Conservation (phyloP, 2,797 vertebrate genomes). For the Pipistrellus pipistrellus region DNA sequence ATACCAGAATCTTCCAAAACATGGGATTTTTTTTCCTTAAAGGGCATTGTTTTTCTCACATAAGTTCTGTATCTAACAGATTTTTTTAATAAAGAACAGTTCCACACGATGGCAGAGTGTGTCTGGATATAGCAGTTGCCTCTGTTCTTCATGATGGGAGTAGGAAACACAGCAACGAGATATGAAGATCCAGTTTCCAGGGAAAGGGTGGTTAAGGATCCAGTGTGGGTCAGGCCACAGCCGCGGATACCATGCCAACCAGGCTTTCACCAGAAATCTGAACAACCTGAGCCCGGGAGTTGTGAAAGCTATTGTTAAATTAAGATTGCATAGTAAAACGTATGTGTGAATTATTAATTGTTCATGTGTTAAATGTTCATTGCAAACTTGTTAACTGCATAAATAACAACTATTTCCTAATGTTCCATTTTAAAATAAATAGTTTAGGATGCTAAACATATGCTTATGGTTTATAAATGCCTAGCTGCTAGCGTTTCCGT, state of each 20-base stretch:
- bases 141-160: conserved; percentile 92
- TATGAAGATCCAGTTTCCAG: conserved; percentile 86
- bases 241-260: not conserved
- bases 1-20: not conserved
- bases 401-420: not conserved
- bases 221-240: not conserved
- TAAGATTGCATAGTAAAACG: not conserved
- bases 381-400: not conserved
- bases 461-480: not conserved
- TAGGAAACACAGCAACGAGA: conserved; percentile 89
- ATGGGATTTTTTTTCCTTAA: not conserved
- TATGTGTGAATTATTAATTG: not conserved
- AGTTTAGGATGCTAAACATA: conserved; percentile 12
- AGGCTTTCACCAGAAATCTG: not conserved
- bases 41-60: not conserved
- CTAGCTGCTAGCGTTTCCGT: not conserved
- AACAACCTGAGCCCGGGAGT: not conserved
- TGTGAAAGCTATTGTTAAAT: not conserved
- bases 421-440: conserved; percentile 3
- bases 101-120: conserved; percentile 88
- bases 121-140: conserved; percentile 90
- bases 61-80: conserved; percentile 75
- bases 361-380: not conserved
- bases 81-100: conserved; percentile 92
- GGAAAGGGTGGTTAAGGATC: not conserved